Conservation (phyloP, 2,797 vertebrate species). For the Anabacerthia variegaticeps region DNA sequence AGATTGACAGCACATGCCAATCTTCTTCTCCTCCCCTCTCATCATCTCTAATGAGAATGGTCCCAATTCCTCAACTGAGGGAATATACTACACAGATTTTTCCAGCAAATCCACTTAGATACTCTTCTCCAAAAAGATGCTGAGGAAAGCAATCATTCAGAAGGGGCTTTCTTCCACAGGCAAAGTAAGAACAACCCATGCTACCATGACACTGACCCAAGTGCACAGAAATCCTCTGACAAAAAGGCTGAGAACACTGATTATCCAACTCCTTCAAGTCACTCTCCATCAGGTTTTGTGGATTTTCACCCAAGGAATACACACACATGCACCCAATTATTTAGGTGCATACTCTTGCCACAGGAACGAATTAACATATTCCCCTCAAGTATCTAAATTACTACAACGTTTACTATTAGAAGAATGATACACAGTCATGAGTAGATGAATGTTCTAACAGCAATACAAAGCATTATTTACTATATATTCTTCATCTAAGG, state of each 20-base stretch:
- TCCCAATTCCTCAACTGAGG: neutral
- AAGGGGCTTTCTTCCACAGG: neutral
- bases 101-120: neutral
- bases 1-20: neutral
- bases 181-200: accelerated
- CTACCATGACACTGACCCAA: neutral
- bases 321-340: neutral
- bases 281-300: neutral
- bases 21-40: neutral
- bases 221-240: neutral
- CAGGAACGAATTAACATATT: neutral
- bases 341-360: neutral
- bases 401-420: neutral
- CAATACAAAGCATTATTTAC: neutral
- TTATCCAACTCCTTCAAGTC: neutral
- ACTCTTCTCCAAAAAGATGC: neutral
- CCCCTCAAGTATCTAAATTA: neutral
- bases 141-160: neutral
- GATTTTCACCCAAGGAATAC: neutral
- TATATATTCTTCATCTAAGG: neutral
- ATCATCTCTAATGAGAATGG: neutral
- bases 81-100: neutral
- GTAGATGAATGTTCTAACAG: neutral
- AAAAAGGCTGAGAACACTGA: neutral
- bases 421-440: neutral